Conservation (phyloP, 2,888 invertebrate species). For the Hypomecis punctinalis region DNA sequence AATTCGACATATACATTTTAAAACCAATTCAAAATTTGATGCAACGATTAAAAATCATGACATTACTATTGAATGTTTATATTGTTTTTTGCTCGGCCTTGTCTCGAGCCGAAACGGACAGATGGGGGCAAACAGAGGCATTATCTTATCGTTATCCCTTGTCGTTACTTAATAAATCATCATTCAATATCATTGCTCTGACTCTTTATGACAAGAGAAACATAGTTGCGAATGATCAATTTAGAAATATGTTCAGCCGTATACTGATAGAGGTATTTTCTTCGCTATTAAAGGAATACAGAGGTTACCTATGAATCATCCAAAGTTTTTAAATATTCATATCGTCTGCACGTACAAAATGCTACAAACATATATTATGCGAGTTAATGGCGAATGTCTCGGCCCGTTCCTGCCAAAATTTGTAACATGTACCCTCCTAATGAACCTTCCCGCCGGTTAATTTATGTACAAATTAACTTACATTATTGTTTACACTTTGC, state of each 20-base stretch:
- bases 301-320: no score
- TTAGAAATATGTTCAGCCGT: neutral
- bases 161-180: constrained; percentile 3
- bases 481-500: constrained; percentile 40
- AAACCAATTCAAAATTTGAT: no score
- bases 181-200: neutral
- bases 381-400: constrained; percentile 35
- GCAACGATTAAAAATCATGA: no score
- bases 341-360: no score
- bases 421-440: constrained; percentile 47
- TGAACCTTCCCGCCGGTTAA: constrained; percentile 44
- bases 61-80: no score
- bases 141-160: neutral
- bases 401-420: constrained; percentile 39
- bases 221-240: neutral
- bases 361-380: constrained; percentile 28
- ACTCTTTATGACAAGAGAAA: neutral
- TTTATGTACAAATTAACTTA: constrained; percentile 47
- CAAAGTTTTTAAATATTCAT: no score
- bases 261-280: neutral
- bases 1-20: no score
- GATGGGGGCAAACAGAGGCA: neutral
- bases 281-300: no score
- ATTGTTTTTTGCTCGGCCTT: neutral
- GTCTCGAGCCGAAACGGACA: neutral